Evolutionary conservation across 2,888 invertebrate species (phyloP).

Genomic region (Tenthredo livida): DNA sequence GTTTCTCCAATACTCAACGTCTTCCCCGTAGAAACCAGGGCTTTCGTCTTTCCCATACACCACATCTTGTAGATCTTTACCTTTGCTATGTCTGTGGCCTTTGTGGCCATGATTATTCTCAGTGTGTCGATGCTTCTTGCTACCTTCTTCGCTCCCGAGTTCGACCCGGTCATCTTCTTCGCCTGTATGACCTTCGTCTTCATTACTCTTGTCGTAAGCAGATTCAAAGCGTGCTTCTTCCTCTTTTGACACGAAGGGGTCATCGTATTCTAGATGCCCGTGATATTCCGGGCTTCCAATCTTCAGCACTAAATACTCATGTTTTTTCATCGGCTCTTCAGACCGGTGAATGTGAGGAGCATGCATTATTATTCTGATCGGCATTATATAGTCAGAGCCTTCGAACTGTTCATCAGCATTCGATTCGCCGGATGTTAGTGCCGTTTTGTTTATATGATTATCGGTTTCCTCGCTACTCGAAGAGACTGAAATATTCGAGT

Average conservation of each 20-base stretch:
- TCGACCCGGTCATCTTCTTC: neutral
- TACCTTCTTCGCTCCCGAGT: conserved; percentile 28
- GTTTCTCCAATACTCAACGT: conserved; percentile 68
- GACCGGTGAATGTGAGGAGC: conserved; percentile 71
- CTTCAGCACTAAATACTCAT: conserved; percentile 70
- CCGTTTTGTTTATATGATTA: conserved; percentile 20
- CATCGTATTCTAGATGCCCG: conserved; percentile 64
- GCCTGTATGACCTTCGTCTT: conserved; percentile 46
- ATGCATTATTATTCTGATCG: conserved; percentile 72
- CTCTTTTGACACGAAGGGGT: neutral
- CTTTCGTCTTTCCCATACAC: conserved; percentile 67
- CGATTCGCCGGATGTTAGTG: neutral
- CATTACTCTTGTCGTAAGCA: conserved; percentile 51
- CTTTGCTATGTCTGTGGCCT: neutral
- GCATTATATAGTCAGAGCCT: conserved; percentile 57
- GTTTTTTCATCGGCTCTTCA: conserved; percentile 62
- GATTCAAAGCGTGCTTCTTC: neutral
- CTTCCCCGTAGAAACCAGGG: conserved; percentile 72
- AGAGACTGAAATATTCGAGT: neutral
- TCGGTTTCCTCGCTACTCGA: neutral
- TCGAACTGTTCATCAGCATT: conserved; percentile 33
- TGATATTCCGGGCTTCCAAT: conserved; percentile 67
- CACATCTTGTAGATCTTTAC: conserved; percentile 46
- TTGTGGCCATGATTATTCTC: conserved; percentile 24
- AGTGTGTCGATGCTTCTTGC: conserved; percentile 34